These are phyloP conservation scores for Centropyge bicolor DNA, from an alignment of 2,797 vertebrate genomes.

Conservation along the genomic window DNA sequence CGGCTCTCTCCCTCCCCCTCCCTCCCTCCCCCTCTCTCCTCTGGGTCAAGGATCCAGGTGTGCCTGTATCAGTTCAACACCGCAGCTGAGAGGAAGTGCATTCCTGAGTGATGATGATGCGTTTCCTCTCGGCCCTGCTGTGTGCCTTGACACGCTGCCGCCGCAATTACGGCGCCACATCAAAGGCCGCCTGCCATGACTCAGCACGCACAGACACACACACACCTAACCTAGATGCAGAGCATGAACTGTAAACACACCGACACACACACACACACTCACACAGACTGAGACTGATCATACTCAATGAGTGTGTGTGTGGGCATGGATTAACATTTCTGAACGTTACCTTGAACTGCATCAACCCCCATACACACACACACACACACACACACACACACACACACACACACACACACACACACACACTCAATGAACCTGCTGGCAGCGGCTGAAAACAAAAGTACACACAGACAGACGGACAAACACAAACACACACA, in stretches of 20 bases:
- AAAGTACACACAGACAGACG: constrained; percentile 37
- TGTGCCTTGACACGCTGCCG: constrained; percentile 77
- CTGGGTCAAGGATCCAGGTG: constrained; percentile 74
- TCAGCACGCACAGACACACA: constrained; percentile 57
- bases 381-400: constrained; percentile 19
- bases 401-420: constrained; percentile 26
- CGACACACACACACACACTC: constrained; percentile 23
- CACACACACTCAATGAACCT: constrained; percentile 40
- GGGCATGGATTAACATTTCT: constrained; percentile 25
- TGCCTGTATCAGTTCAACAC: constrained; percentile 46
- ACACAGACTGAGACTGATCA: neutral
- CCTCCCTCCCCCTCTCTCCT: constrained; percentile 1
- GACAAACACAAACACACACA: constrained; percentile 51
- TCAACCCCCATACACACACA: constrained; percentile 7
- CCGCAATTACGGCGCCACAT: constrained; percentile 77
- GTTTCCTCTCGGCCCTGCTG: constrained; percentile 73
- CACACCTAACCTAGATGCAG: constrained; percentile 30
- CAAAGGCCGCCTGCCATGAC: constrained; percentile 76
- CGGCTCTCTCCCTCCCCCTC: neutral
- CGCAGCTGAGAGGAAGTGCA: constrained; percentile 77
- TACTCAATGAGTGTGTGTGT: neutral
- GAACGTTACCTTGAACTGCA: constrained; percentile 42
- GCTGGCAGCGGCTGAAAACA: constrained; percentile 45
- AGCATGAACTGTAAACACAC: constrained; percentile 43
- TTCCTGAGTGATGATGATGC: constrained; percentile 81